These are phyloP conservation scores for Carollia perspicillata DNA, from an alignment of 2,113 vertebrate genomes.

Conservation along the genomic window DNA sequence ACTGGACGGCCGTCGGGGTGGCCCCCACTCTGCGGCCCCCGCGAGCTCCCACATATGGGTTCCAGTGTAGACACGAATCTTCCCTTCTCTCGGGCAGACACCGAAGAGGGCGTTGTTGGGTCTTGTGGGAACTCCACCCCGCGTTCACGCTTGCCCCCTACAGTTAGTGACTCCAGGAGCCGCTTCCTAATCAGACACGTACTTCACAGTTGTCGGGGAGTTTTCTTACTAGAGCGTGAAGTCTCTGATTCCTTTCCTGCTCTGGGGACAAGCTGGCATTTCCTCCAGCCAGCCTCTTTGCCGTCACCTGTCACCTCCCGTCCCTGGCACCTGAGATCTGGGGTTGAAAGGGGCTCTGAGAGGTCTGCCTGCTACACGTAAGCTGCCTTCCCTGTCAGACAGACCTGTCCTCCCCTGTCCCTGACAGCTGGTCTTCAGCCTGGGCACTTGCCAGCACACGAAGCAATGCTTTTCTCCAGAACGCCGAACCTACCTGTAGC, in stretches of 20 bases:
- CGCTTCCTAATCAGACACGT: not conserved
- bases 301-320: too few relatives aligned
- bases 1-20: not conserved
- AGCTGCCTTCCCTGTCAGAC: not conserved
- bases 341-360: not conserved
- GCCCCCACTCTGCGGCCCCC: not conserved
- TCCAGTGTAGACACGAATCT: not conserved
- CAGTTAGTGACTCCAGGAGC: not conserved
- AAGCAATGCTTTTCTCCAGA: not conserved
- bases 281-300: not conserved
- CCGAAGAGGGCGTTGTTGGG: not conserved
- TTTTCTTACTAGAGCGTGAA: not conserved
- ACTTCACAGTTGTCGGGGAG: too few relatives aligned
- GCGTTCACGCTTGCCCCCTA: not conserved
- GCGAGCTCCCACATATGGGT: not conserved
- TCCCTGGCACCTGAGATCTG: not conserved
- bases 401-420: accelerated
- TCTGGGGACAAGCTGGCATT: not conserved
- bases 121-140: not conserved
- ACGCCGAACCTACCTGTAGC: not conserved
- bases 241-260: not conserved
- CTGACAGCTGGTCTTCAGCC: not conserved
- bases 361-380: not conserved
- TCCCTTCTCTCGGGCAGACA: not conserved
- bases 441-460: not conserved